Conservation (phyloP, 1,140 invertebrate species). For the Papilio helenus region DNA sequence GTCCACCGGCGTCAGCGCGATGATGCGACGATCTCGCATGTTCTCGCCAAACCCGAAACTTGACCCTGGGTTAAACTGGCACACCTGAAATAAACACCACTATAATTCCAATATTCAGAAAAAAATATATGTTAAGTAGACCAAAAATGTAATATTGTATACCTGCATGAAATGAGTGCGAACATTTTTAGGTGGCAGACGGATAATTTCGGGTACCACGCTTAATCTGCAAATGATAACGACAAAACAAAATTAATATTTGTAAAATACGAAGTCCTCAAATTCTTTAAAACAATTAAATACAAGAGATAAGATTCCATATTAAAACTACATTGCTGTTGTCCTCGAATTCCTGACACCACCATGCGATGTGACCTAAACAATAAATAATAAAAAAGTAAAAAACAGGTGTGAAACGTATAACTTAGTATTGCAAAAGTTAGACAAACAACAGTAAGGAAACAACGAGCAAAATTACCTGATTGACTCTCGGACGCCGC, state of each 20-base stretch:
- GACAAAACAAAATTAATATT: neutral
- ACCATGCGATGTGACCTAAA: no score
- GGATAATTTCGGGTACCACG: slow-evolving; percentile 49
- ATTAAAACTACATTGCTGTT: no score
- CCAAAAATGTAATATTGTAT: neutral
- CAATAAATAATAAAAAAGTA: no score
- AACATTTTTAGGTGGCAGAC: slow-evolving; percentile 52
- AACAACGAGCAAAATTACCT: slow-evolving; percentile 23
- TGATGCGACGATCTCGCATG: slow-evolving; percentile 84
- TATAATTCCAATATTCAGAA: slow-evolving; percentile 6
- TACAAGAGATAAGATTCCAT: no score
- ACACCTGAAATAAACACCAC: slow-evolving; percentile 64
- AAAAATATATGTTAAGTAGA: neutral
- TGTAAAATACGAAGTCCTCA: neutral
- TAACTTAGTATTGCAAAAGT: neutral
- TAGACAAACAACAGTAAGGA: neutral
- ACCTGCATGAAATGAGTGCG: slow-evolving; percentile 81
- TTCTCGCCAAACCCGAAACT: slow-evolving; percentile 84
- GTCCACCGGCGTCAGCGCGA: slow-evolving; percentile 81
- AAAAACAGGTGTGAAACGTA: no score
- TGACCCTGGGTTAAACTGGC: slow-evolving; percentile 75
- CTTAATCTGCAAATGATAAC: slow-evolving; percentile 60
- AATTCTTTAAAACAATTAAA: no score
- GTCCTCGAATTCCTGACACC: no score
- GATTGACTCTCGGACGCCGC: slow-evolving; percentile 24